These are phyloP conservation scores for Ophion costatus DNA, from an alignment of 2,888 invertebrate genomes.

Conservation along the genomic window DNA sequence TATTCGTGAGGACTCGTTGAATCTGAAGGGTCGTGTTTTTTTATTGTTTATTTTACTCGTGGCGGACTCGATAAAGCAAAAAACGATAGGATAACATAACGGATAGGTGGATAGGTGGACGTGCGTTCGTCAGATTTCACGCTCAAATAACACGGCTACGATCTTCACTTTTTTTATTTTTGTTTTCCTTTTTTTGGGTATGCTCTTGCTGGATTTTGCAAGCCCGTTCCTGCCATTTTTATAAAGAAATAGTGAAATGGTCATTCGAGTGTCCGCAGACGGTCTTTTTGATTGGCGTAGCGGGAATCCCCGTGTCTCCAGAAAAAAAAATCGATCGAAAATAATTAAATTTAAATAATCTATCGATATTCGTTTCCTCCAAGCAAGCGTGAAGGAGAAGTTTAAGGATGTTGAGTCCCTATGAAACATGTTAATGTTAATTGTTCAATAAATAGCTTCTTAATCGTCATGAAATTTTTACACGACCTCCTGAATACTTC, in stretches of 20 bases:
- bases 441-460: no score
- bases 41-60: not conserved
- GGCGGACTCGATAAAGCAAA: not conserved
- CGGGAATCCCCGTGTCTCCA: no score
- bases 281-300: no score
- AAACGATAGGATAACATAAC: not conserved
- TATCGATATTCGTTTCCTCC: no score
- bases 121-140: not conserved
- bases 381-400: no score
- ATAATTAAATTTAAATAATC: no score
- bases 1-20: not conserved
- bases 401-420: no score
- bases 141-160: not conserved
- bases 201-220: not conserved
- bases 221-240: not conserved
- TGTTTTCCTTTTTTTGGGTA: not conserved
- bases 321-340: no score
- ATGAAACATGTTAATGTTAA: no score
- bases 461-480: no score
- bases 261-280: not conserved
- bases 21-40: not conserved
- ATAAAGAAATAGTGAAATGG: not conserved
- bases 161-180: not conserved
- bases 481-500: no score
- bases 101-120: not conserved